These are phyloP conservation scores for Schizotus pectinicornis DNA, from an alignment of 2,888 invertebrate species.

Conservation along the genomic window DNA sequence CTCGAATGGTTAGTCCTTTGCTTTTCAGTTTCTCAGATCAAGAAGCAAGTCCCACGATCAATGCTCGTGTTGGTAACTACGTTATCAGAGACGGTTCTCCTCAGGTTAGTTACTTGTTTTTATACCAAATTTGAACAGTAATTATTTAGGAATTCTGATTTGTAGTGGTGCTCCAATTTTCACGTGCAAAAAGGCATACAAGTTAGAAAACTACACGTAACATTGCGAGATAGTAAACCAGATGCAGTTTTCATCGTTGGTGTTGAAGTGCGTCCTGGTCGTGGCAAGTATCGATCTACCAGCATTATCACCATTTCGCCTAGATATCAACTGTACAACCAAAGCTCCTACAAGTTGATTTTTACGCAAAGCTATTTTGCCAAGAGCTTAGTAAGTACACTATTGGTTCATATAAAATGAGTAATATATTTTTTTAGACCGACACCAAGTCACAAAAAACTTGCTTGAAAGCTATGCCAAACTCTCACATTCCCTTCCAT, in stretches of 20 bases:
- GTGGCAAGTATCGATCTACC: constrained; percentile 85
- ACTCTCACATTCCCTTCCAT: constrained; percentile 93
- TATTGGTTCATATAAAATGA: background rate
- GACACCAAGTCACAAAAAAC: constrained; percentile 66
- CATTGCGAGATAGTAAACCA: constrained; percentile 67
- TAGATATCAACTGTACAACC: constrained; percentile 91
- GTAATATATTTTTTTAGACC: constrained; percentile 55
- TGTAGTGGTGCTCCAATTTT: constrained; percentile 85
- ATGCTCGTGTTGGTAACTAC: constrained; percentile 77
- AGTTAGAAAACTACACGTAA: constrained; percentile 63
- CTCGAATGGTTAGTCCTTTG: constrained; percentile 89
- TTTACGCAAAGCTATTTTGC: constrained; percentile 90
- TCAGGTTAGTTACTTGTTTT: constrained; percentile 54
- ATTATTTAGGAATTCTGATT: background rate
- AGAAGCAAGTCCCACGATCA: constrained; percentile 79
- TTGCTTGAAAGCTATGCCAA: constrained; percentile 76
- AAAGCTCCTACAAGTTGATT: constrained; percentile 76
- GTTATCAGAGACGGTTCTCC: constrained; percentile 62
- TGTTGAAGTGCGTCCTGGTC: constrained; percentile 85
- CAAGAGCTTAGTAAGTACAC: constrained; percentile 66
- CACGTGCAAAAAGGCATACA: constrained; percentile 67
- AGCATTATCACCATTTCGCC: constrained; percentile 93
- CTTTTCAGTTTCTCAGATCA: constrained; percentile 93
- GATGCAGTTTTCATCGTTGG: constrained; percentile 85
- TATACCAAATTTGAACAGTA: constrained; percentile 15